Evolutionary conservation across 1,140 invertebrate genomes (phyloP), one percentile per base, ranked within the genome.

Genomic region (Penaeus chinensis): DNA sequence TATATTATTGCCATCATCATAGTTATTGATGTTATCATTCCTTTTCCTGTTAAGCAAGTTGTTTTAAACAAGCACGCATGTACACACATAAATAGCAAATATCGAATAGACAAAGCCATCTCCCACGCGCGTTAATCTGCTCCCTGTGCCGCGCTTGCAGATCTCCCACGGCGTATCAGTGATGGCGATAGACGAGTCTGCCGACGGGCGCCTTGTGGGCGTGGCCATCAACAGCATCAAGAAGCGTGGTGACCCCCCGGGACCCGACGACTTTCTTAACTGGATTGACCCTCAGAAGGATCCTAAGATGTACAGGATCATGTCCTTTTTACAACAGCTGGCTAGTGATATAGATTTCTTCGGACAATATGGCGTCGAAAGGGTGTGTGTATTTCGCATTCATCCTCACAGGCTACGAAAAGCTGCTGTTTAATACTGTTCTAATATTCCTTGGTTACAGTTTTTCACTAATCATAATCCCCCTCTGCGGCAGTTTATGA

Each of bases 181-280:
- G 42, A 89, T 90, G 82, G 90, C 90, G 54, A 83, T 90, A 77
- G 90, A 90, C 78, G 90, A 90, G 80, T 74, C 90, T 20, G 82
- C 86, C 47, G 66, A 90, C n/a, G 87, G 89, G 54, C 83, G 89
- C 22, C 74, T 90, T 62, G 90, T 90, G 2, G 90, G 90, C 3
- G 89, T 90, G 71, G 89, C 90, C 61, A 89, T 90, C 77, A 90
- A 90, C 88, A 89, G 85, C 80, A 85, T 90, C 54, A 90, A 90
- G 62, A 86, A 69, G 66, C 84, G 81, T 0, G 86, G 85, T 1
- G 82, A 89, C 42, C 47, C 82, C 8, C 89, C 87, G 0, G 89
- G 89, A 4, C 89, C 88, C 5, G 89, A 90, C 74, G 89, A 90
- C 42, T 90, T 90, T 87, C 74, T 90, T 0, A 77, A 87, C 32